Percentiles rank a stretch among this genome's conserved stretches.
phyloP scores from a whole-genome alignment of 2,888 invertebrate species.

The Tolmerus cingulatus region DNA sequence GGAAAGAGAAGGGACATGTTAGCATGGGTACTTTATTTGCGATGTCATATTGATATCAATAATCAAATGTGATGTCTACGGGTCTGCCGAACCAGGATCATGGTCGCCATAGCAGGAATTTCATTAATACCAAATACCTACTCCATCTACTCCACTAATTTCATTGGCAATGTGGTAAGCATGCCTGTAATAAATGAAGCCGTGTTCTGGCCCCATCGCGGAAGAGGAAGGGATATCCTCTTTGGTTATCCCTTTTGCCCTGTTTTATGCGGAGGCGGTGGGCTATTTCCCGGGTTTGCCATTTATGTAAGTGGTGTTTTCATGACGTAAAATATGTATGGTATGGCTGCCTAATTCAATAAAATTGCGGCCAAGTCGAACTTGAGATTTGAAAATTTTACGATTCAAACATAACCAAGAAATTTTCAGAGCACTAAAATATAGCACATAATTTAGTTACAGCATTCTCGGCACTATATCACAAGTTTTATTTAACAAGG shows the following conservation, averaged over 20 bases:
- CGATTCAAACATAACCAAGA: background rate
- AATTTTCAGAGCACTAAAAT: background rate
- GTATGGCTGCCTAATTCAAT: background rate
- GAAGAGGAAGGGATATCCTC: background rate
- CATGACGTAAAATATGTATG: background rate
- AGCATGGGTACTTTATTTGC: background rate
- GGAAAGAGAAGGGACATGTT: conserved; percentile 3
- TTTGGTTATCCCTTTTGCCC: background rate
- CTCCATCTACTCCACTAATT: background rate
- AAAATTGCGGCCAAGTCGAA: background rate
- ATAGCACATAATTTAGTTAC: background rate
- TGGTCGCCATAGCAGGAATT: background rate
- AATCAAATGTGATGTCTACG: background rate
- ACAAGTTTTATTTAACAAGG: background rate
- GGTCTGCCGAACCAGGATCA: background rate
- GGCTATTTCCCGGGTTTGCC: background rate
- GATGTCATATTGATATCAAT: conserved; percentile 12
- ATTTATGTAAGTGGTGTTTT: background rate
- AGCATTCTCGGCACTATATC: background rate
- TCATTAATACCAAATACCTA: conserved; percentile 3
- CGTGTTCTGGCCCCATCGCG: background rate
- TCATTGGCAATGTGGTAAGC: conserved; percentile 31
- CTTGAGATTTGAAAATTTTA: background rate
- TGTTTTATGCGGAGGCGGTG: background rate
- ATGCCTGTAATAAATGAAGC: conserved; percentile 10